Percentiles rank a stretch among this genome's conserved stretches.
Evolutionary conservation across 1,140 invertebrate species (phyloP).

Genomic region (Geopemphigus sp.): DNA sequence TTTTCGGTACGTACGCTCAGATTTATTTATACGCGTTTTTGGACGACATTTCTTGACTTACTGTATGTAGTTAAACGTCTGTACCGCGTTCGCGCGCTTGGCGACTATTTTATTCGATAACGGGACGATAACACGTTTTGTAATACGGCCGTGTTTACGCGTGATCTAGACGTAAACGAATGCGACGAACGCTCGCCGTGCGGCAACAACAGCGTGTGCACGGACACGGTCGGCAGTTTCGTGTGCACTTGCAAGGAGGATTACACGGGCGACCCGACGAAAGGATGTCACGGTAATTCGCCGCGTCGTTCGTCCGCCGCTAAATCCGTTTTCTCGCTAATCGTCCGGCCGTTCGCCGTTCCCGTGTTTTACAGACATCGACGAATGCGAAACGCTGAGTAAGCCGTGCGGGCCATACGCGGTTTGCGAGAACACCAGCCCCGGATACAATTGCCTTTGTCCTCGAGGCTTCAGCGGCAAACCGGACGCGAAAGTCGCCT

Average conservation of each 20-base stretch:
- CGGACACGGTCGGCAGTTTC: conserved; percentile 82
- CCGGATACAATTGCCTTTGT: conserved; percentile 84
- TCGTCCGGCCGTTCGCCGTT: background rate
- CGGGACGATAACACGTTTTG: too few relatives aligned
- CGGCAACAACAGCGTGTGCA: conserved; percentile 79
- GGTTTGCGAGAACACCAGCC: conserved; percentile 80
- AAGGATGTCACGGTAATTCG: conserved; percentile 68
- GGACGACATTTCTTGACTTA: conserved; percentile 11
- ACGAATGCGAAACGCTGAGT: conserved; percentile 80
- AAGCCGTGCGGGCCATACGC: conserved; percentile 83
- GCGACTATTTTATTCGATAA: background rate
- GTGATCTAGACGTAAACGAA: conserved; percentile 77
- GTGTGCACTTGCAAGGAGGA: conserved; percentile 78
- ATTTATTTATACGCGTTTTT: conserved; percentile 28
- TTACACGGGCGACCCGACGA: conserved; percentile 79
- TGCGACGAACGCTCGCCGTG: conserved; percentile 80
- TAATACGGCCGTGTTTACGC: background rate
- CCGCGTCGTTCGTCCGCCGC: too few relatives aligned
- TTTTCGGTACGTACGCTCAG: conserved; percentile 14
- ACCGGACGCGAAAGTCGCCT: conserved; percentile 76
- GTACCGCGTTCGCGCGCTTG: background rate
- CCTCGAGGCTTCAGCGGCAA: conserved; percentile 83
- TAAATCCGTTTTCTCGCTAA: background rate
- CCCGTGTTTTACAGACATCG: conserved; percentile 66
- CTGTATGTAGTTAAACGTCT: conserved; percentile 15